Percentiles rank a stretch among this genome's conserved stretches.
phyloP scores from a whole-genome alignment of 2,888 invertebrate genomes.

The Drosophila trichaetosa region DNA sequence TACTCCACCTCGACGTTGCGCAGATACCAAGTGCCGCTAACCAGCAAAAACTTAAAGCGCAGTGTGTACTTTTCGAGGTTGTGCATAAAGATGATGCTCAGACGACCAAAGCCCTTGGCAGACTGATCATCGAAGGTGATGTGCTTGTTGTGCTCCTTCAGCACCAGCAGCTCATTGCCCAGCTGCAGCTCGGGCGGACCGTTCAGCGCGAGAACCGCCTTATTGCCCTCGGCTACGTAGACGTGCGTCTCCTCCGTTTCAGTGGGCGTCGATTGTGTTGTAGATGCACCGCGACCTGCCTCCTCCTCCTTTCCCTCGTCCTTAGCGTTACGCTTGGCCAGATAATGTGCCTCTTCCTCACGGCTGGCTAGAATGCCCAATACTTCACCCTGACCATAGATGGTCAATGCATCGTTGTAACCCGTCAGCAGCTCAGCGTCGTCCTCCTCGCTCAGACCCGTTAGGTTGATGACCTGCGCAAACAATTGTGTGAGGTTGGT shows the following conservation, averaged over 20 bases:
- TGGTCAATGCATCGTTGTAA: constrained; percentile 87
- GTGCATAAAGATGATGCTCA: constrained; percentile 80
- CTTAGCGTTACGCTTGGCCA: constrained; percentile 80
- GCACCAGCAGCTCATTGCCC: constrained; percentile 64
- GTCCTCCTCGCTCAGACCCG: constrained; percentile 87
- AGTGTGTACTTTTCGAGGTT: constrained; percentile 85
- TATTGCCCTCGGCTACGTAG: constrained; percentile 86
- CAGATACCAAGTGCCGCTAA: constrained; percentile 86
- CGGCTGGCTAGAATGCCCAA: constrained; percentile 87
- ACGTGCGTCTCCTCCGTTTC: constrained; percentile 85
- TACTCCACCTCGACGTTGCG: constrained; percentile 87
- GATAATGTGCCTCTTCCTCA: constrained; percentile 81
- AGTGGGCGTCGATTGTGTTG: constrained; percentile 67
- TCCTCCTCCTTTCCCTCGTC: constrained; percentile 71
- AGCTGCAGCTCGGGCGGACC: constrained; percentile 86
- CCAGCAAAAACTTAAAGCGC: constrained; percentile 87
- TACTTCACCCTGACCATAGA: constrained; percentile 87
- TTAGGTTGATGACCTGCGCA: constrained; percentile 85
- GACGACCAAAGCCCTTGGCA: constrained; percentile 74
- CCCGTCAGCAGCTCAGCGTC: constrained; percentile 87
- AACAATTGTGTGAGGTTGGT: background rate
- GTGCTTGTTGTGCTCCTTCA: constrained; percentile 75
- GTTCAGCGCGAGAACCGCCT: constrained; percentile 86
- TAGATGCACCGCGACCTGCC: constrained; percentile 72
- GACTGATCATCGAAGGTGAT: constrained; percentile 82